Percentiles rank a stretch among this genome's conserved stretches.
phyloP scores from a whole-genome alignment of 2,113 vertebrate genomes.

The Capreolus pygargus region DNA sequence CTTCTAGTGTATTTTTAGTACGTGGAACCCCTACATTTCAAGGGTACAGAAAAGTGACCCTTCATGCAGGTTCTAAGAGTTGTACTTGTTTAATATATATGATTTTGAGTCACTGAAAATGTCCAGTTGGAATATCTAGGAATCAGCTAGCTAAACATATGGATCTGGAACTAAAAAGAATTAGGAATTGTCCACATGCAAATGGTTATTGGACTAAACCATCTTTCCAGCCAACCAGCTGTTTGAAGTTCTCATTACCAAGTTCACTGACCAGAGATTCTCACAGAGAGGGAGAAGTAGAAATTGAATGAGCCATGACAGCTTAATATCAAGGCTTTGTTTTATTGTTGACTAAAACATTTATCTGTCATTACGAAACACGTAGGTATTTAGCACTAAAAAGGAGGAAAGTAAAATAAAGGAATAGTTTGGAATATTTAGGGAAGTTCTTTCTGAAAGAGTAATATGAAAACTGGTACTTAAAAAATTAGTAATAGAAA shows the following conservation, averaged over 20 bases:
- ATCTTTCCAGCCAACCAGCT: background rate
- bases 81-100: background rate
- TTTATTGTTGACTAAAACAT: background rate
- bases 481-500: background rate
- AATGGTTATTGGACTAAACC: background rate
- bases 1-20: background rate
- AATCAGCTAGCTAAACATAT: background rate
- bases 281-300: background rate
- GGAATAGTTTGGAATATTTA: background rate
- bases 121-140: background rate
- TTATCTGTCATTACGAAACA: background rate
- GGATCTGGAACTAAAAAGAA: background rate
- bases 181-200: background rate
- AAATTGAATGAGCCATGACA: background rate
- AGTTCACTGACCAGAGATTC: background rate
- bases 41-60: background rate
- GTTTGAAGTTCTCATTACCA: conserved; percentile 1
- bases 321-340: background rate
- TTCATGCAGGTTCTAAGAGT: background rate
- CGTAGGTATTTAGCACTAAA: background rate
- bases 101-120: background rate
- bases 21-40: background rate
- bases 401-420: background rate
- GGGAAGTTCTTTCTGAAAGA: background rate
- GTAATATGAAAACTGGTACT: background rate